phyloP scores from a whole-genome alignment of 2,888 invertebrate species.

The Synanthedon tipuliformis region DNA sequence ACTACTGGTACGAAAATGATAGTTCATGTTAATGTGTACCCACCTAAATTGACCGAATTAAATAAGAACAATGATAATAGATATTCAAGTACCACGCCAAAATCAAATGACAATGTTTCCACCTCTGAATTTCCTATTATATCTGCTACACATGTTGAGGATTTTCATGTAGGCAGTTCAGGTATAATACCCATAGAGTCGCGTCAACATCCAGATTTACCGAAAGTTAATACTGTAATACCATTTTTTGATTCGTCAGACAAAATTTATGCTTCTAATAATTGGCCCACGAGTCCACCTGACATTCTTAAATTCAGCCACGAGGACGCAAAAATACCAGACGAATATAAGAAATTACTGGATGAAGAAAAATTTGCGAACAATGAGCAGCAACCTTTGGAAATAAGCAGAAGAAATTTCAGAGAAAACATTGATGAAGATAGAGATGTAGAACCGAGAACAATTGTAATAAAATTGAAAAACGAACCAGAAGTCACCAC shows the following conservation, averaged over 20 bases:
- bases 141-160: constrained; percentile 43
- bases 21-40: constrained; percentile 75
- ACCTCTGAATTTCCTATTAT: constrained; percentile 27
- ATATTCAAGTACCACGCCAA: constrained; percentile 12
- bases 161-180: constrained; percentile 52
- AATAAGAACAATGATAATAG: constrained; percentile 14
- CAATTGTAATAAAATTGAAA: constrained; percentile 31
- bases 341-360: constrained; percentile 27
- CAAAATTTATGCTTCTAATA: constrained; percentile 11
- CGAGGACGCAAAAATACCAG: constrained; percentile 53
- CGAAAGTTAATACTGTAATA: constrained; percentile 19
- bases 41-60: constrained; percentile 41
- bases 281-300: constrained; percentile 29
- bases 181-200: constrained; percentile 41
- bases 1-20: constrained; percentile 65
- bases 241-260: constrained; percentile 27
- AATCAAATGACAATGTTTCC: constrained; percentile 8
- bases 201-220: constrained; percentile 15
- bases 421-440: constrained; percentile 4
- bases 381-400: constrained; percentile 7
- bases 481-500: constrained; percentile 26
- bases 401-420: constrained; percentile 14
- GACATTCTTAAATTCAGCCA: constrained; percentile 47
- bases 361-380: constrained; percentile 10
- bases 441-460: constrained; percentile 16